Evolutionary conservation across 1,140 invertebrate genomes (phyloP), one percentile per base, ranked within the genome.

Genomic region (Drosophila kanapiae): DNA sequence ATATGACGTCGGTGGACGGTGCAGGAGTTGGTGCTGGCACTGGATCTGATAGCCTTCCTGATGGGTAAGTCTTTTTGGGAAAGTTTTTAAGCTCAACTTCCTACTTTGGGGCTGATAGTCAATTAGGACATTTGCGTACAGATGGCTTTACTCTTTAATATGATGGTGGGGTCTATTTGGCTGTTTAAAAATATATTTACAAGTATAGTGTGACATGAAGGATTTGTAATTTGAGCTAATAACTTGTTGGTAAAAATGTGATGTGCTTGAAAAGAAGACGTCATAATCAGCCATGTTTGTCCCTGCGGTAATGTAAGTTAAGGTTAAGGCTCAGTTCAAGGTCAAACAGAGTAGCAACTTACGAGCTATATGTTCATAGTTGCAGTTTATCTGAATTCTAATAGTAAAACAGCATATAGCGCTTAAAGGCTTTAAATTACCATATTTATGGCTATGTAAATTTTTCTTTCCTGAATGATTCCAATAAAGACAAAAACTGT

Each of bases 1-100:
- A 92, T 64, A 92, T 92, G 91, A 92, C 80, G 23, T 84, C 90
- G 6, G 60, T 71, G 23, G 84, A 47, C 8, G 71, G 75, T 9
- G 35, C 45, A 18, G 76, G 58, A 35, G 53, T 59, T 13, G 68
- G 47, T 14, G 53, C 35, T 42, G 62, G 29, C 11, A 31, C 37
- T 42, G 84, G 59, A 56, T 45, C 70, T 37, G 77, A 83, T 71
- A 61, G 65, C 38, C 51, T 14, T n/a, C 51, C 76, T 71, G 84
- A 91, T 80, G 84, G 82, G 91, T 92, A 80, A 91, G 86, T 64
- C 61, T 51, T 69, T 64, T 14, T 38, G 11, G 6, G n/a, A 49
- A 91, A 64, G 53, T 90, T 88, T 71, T 9, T 14, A 23, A 49
- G 64, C 47, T 57, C 14, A 63, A 69, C 69, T 79, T 68, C 61